Evolutionary conservation across 2,888 invertebrate genomes (phyloP), one percentile per base, ranked within the genome.

Genomic region (Synanthedon tipuliformis): DNA sequence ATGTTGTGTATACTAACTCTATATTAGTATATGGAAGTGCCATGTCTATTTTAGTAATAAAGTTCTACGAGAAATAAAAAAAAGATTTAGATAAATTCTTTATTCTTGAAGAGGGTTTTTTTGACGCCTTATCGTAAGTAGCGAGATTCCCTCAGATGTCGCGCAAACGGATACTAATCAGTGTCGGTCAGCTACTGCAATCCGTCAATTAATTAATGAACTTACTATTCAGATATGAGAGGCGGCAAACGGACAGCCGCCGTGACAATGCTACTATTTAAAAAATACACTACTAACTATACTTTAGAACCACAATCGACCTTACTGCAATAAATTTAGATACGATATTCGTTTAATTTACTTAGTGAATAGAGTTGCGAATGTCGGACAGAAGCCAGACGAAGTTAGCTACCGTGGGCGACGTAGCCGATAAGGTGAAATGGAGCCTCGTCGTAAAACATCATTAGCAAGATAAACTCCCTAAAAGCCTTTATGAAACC

Each of bases 171-270:
- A 34, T 64, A 67, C 66, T 70, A 75, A 78, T 79, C 75, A 69
- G 59, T 59, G 69, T 16, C 13, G 55, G 63, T 55, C 61, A 61
- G 74, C 80, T 76, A 79, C 81, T 79, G 71, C 79, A 78, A 81
- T 79, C 77, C 75, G 71, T 78, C 78, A 78, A 82, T 84, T 85
- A 81, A 85, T 84, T 82, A 81, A 85, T 84, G 81, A 81, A 73
- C 66, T 64, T 66, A 62, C 69, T 70, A 67, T 62, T 58, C 61
- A 67, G 83, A 81, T 83, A 83, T 74, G 71, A 78, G 67, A 76
- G 77, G 76, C 82, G 80, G 77, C 75, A 74, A 79, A 79, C 69
- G 68, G 69, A 67, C 73, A 72, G 64, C 66, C 68, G 71, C 69
- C 70, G 66, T 64, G 65, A 65, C 66, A 69, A 66, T 61, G 67